Evolutionary conservation across 2,113 vertebrate genomes (phyloP).

Genomic region (Halcyon senegalensis): DNA sequence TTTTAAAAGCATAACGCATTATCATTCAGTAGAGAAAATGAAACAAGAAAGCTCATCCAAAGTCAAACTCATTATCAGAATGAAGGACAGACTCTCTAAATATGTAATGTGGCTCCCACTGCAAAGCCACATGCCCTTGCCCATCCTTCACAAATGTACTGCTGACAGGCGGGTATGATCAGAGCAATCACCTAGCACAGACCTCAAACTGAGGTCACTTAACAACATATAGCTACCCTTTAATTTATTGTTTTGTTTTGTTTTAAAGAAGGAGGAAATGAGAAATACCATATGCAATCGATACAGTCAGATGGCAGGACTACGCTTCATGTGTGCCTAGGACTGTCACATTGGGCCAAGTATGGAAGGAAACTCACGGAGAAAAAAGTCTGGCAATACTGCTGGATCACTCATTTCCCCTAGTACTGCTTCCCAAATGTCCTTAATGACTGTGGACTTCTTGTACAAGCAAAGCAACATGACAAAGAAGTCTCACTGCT

Average conservation of each 20-base stretch:
- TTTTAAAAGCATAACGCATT: background rate
- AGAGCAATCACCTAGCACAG: background rate
- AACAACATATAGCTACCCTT: background rate
- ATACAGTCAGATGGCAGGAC: background rate
- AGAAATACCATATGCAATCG: background rate
- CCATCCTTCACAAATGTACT: background rate
- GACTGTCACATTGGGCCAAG: background rate
- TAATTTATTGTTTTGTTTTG: background rate
- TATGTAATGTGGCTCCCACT: accelerated
- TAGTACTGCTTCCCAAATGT: background rate
- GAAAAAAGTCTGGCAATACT: background rate
- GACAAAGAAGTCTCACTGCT: background rate
- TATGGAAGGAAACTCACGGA: background rate
- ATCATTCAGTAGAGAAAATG: background rate
- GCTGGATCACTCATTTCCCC: background rate
- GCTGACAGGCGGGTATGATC: background rate
- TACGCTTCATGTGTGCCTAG: background rate
- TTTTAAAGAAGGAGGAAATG: background rate
- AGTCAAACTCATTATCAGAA: background rate
- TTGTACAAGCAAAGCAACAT: background rate
- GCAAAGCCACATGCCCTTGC: background rate
- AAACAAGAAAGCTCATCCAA: background rate
- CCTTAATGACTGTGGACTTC: background rate
- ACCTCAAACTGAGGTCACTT: background rate
- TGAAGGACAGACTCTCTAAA: background rate